phyloP scores from a whole-genome alignment of 92 coral and sea anemone genomes.

The Phymanthus crucifer region DNA sequence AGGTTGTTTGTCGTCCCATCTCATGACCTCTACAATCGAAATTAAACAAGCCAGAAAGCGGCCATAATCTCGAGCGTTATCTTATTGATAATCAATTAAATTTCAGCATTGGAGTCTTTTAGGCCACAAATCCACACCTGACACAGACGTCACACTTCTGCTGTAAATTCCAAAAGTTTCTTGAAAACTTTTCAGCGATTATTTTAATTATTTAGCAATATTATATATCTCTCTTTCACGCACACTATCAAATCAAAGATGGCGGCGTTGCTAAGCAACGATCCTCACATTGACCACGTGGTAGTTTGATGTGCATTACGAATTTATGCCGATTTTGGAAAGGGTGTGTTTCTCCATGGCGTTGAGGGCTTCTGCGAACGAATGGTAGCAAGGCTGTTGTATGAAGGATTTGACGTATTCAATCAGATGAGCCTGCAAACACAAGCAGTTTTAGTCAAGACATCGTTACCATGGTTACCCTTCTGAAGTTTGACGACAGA shows the following conservation, averaged over 20 bases:
- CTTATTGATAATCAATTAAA: background rate
- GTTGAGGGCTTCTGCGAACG: constrained; percentile 85
- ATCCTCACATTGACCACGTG: background rate
- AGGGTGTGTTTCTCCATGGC: constrained; percentile 90
- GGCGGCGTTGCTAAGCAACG: background rate
- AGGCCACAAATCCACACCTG: background rate
- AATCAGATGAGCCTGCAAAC: constrained; percentile 75
- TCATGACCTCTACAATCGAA: too few relatives aligned
- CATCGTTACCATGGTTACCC: too few relatives aligned
- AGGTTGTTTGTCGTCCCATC: too few relatives aligned
- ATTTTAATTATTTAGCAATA: background rate
- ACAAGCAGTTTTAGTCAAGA: background rate
- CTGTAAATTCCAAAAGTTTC: background rate
- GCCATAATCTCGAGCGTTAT: background rate
- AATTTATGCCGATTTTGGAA: constrained; percentile 73
- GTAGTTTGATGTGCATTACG: constrained; percentile 9
- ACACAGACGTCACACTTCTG: background rate
- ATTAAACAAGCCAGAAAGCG: too few relatives aligned
- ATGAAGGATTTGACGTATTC: constrained; percentile 82
- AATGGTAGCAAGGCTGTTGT: constrained; percentile 80
- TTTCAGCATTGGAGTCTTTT: background rate
- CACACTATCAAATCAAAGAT: background rate
- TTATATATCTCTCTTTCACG: background rate
- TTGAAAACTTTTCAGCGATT: background rate
- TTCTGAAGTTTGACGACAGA: too few relatives aligned